Evolutionary conservation across 2,888 invertebrate genomes (phyloP).

Genomic region (Acanthococcus lagerstroemiae): DNA sequence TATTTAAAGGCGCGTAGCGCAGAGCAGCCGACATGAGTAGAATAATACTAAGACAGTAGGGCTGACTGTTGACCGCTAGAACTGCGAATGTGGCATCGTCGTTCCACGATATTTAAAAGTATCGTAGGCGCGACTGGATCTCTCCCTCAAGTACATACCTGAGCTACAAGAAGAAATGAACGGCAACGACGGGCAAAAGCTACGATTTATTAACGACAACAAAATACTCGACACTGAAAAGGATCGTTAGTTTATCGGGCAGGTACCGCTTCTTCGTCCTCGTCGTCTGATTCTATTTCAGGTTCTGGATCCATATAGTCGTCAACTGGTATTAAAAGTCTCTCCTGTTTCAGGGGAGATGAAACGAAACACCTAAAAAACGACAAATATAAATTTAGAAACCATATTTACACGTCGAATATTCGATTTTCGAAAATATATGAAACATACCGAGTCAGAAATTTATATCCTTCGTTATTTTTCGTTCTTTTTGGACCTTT

Average conservation of each 20-base stretch:
- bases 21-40: too few species aligned
- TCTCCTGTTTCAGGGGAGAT: constrained; percentile 1
- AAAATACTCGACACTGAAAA: not conserved
- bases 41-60: too few species aligned
- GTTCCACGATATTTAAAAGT: too few species aligned
- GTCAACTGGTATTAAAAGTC: constrained; percentile 15
- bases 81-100: too few species aligned
- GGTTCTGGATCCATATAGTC: constrained; percentile 12
- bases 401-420: not conserved
- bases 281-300: constrained; percentile 9
- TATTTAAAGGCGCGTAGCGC: too few species aligned
- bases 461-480: constrained; percentile 13
- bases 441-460: not conserved
- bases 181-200: not conserved
- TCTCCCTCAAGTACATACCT: too few species aligned
- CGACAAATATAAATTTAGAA: not conserved
- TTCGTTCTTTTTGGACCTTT: constrained; percentile 53
- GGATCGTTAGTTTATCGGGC: not conserved
- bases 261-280: constrained; percentile 4
- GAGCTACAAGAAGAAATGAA: too few species aligned
- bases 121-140: too few species aligned
- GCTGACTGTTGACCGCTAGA: too few species aligned
- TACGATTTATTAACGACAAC: not conserved
- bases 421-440: not conserved
- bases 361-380: constrained; percentile 21